Conservation (phyloP, 2,113 vertebrate species). For the Eretmochelys imbricata region DNA sequence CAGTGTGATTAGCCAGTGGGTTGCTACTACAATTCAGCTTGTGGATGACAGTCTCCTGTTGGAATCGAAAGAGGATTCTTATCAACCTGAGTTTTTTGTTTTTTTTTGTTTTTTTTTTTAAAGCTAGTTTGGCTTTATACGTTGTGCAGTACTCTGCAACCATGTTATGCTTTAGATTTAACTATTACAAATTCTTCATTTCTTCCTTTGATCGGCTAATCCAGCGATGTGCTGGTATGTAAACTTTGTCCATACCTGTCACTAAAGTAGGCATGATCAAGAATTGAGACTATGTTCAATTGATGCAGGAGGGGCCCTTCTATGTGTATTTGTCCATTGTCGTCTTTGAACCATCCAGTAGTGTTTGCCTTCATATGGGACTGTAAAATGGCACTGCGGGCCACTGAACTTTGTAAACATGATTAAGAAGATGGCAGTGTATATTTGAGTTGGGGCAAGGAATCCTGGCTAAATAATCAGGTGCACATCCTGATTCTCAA, state of each 20-base stretch:
- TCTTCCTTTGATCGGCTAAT: not conserved
- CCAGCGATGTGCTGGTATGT: not conserved
- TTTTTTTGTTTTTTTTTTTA: not conserved
- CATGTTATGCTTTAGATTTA: not conserved
- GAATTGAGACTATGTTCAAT: not conserved
- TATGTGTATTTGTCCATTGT: not conserved
- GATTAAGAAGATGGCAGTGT: not conserved
- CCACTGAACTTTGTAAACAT: not conserved
- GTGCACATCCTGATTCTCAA: not conserved
- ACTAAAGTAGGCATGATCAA: accelerated
- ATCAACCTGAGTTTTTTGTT: not conserved
- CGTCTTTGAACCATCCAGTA: not conserved
- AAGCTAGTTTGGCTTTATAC: not conserved
- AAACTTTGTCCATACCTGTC: not conserved
- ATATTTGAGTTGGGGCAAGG: not conserved
- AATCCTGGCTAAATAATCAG: not conserved
- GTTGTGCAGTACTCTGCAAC: not conserved
- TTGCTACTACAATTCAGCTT: accelerated
- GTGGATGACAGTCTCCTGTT: not conserved
- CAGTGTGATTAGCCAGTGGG: not conserved
- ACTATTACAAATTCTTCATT: not conserved
- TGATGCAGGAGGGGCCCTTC: not conserved
- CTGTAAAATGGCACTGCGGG: not conserved
- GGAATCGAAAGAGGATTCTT: not conserved
- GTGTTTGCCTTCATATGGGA: not conserved